phyloP scores from a whole-genome alignment of 2,113 vertebrate species.

The Rhizomys pruinosus region DNA sequence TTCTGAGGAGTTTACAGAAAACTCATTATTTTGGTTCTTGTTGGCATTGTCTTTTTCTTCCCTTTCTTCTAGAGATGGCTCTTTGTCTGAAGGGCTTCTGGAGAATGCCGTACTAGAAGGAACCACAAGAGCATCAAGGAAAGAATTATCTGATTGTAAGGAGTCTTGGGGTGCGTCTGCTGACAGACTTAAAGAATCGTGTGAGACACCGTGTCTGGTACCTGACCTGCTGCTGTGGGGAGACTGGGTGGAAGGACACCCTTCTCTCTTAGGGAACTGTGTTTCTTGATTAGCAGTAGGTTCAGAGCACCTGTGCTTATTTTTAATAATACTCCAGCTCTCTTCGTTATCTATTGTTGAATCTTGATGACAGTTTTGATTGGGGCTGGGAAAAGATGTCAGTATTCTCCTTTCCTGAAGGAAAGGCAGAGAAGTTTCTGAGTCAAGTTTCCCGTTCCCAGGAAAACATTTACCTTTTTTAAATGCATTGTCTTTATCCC shows the following conservation, averaged over 20 bases:
- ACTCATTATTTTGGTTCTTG: slow-evolving; percentile 57
- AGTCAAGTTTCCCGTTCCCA: slow-evolving; percentile 27
- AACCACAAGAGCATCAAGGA: slow-evolving; percentile 24
- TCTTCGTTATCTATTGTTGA: slow-evolving; percentile 57
- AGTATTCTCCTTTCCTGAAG: slow-evolving; percentile 62
- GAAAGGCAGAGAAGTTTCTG: slow-evolving; percentile 45
- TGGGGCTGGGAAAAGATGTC: slow-evolving; percentile 66
- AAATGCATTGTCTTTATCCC: slow-evolving; percentile 57
- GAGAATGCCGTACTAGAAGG: slow-evolving; percentile 47
- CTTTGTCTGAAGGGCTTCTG: slow-evolving; percentile 61
- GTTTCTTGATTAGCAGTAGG: not conserved
- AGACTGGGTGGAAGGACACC: not conserved
- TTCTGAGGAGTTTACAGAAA: not conserved
- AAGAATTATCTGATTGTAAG: slow-evolving; percentile 58
- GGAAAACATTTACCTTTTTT: slow-evolving; percentile 63
- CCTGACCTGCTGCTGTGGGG: slow-evolving; percentile 1
- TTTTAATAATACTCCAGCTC: slow-evolving; percentile 33
- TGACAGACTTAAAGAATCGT: slow-evolving; percentile 8
- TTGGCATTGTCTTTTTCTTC: slow-evolving; percentile 71
- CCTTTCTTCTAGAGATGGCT: slow-evolving; percentile 60
- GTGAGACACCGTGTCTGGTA: not conserved
- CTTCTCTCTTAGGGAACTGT: slow-evolving; percentile 5
- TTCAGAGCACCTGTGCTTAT: slow-evolving; percentile 1
- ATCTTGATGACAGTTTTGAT: slow-evolving; percentile 59
- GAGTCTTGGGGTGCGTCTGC: slow-evolving; percentile 35